Evolutionary conservation across 2,888 invertebrate species (phyloP), one percentile per base, ranked within the genome.

Genomic region (Agrochola circellaris): DNA sequence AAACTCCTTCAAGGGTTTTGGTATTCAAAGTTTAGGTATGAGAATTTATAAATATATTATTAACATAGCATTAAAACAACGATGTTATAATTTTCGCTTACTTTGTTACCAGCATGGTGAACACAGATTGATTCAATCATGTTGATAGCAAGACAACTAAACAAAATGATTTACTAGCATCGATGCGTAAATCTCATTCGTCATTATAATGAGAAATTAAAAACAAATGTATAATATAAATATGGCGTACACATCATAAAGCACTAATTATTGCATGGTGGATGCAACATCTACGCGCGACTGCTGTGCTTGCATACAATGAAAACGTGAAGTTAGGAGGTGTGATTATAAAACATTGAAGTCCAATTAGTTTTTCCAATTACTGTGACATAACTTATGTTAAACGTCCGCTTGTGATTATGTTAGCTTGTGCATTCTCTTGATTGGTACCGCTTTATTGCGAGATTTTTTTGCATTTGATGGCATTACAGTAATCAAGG

Each of bases 281-380:
- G 81, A 78, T 81, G 82, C 82, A 89, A 88, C 81, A 86, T 90
- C 89, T 89, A 89, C 86, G 81, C 88, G 84, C 88, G n/a, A n/a
- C 58, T n/a, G 13, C n/a, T 86, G 92, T 92, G 92, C 91, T 90
- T 81, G 89, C 91, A 91, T 91, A 93, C 91, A 91, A 90, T 91
- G 90, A 89, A 90, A 91, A 88, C 78, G 93, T 93, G 93, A 90
- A 89, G 91, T 93, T 91, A 92, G 87, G 88, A 88, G 73, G 62
- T 82, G 82, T 82, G 85, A 87, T 87, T 86, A 88, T 85, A 88
- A 88, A 81, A 89, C 84, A 89, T 82, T 86, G 82, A 84, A 82
- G 80, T 89, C 84, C 87, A 89, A 91, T 91, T 90, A 90, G 81
- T 89, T 89, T 89, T 88, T 90, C 83, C 88, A 90, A 90, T 91